phyloP scores from a whole-genome alignment of 2,113 vertebrate species.

The Meriones unguiculatus region DNA sequence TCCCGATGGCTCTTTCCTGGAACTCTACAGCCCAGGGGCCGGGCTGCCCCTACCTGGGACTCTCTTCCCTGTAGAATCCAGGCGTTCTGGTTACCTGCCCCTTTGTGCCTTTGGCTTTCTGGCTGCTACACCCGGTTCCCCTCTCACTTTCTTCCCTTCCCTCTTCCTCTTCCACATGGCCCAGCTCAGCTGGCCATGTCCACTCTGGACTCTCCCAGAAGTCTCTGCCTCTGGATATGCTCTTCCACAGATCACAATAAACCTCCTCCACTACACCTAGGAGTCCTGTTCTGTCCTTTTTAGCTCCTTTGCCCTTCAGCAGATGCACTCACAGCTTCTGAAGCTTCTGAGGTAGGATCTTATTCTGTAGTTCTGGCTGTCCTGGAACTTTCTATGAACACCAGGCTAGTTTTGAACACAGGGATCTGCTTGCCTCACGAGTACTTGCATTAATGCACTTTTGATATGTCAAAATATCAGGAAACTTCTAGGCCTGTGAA shows the following conservation, averaged over 20 bases:
- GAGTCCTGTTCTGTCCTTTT: background rate
- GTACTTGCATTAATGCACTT: background rate
- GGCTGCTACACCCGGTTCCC: background rate
- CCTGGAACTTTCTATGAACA: background rate
- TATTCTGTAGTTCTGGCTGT: background rate
- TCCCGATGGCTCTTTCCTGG: background rate
- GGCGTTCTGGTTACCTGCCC: background rate
- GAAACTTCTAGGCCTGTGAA: background rate
- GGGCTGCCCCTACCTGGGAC: background rate
- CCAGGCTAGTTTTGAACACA: background rate
- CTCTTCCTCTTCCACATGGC: background rate
- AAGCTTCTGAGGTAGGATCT: background rate
- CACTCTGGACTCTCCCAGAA: background rate
- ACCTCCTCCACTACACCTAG: background rate
- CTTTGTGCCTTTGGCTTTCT: background rate
- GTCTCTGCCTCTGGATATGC: background rate
- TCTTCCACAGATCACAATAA: background rate
- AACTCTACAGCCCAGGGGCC: background rate
- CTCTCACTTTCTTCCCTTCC: background rate
- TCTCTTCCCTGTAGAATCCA: background rate
- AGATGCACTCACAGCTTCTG: constrained; percentile 15
- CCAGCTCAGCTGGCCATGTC: background rate
- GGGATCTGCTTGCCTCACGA: background rate
- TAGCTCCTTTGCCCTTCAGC: background rate
- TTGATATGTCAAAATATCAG: background rate